Base-by-base conservation (phyloP, 2,797 vertebrate genomes). In the Enteromius trimaculatus region DNA sequence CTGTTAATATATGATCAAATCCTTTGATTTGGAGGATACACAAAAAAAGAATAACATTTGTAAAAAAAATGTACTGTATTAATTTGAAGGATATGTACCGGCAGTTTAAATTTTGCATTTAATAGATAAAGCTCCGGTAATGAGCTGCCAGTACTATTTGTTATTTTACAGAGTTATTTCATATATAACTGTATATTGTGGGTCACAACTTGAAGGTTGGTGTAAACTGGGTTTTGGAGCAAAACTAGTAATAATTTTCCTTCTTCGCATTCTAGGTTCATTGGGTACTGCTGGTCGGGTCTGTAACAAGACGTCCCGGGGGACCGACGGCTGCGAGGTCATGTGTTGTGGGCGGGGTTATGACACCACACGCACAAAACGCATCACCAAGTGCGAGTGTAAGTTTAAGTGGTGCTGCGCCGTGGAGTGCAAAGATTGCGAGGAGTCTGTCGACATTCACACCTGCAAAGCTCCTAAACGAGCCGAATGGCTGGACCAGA, bases 331-430 rank as follows among this genome's bases (percentile, higher is more conserved):
- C 70, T 99, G 98, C 21, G 98, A 99, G 92, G 97, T 99, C 90
- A 99, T 99, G 98, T 99, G 98, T 92, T 99, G 98, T 23, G 98
- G 98, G 53, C 93, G 98, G 49, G 98, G 98, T 44, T 99, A 99
- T 6, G 98, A 99, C 93, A 99, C 98, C 82, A 98, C 96, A 0
- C 95, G 97, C 11, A 94, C 97, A 84, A 98, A 95, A 14, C 97
- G 97, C 47, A 91, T 98, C 93, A 98, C 95, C 86, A 98, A 99
- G 94, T 99, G 98, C 29, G 98, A 99, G 92, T 99, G 98, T 93
- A 99, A 99, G 93, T 99, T 99, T 93, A 98, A 98, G 92, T 99
- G 98, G 98, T 99, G 98, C 93, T 99, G 98, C 53, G 95, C 97
- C 0, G 98, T 99, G 86, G 96, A 97, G 91, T 99, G 98, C 92